Conservation (phyloP, 2,888 invertebrate species). For the Xylocampa areola region DNA sequence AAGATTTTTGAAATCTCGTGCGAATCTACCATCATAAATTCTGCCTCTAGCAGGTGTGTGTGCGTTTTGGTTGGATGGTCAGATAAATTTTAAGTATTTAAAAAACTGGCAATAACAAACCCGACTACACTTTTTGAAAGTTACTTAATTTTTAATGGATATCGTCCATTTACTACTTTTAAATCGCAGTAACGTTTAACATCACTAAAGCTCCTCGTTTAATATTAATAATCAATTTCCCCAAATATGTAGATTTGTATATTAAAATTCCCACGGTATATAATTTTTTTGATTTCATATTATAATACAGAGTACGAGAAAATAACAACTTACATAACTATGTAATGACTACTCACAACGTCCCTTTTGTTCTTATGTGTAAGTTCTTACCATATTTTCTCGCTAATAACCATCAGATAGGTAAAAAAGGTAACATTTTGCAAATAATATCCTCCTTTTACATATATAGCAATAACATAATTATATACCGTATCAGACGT, state of each 20-base stretch:
- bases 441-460: constrained; percentile 3
- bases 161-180: constrained; percentile 68
- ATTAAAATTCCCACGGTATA: constrained; percentile 28
- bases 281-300: constrained; percentile 25
- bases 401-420: constrained; percentile 7
- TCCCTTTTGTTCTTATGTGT: constrained; percentile 40
- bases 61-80: constrained; percentile 25
- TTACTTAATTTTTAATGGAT: constrained; percentile 76
- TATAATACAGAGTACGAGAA: constrained; percentile 22
- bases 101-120: constrained; percentile 44
- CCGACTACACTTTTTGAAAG: constrained; percentile 78
- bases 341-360: constrained; percentile 49
- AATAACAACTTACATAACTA: constrained; percentile 33
- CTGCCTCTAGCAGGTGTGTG: constrained; percentile 34
- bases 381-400: constrained; percentile 12
- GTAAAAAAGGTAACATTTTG: constrained; percentile 7
- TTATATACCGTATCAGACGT: no score
- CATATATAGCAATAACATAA: not conserved
- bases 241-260: constrained; percentile 28
- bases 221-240: constrained; percentile 33
- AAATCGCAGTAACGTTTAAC: constrained; percentile 64
- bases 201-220: constrained; percentile 60
- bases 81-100: constrained; percentile 22
- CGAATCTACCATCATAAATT: constrained; percentile 14
- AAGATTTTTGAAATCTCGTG: constrained; percentile 19